Conservation (phyloP, 2,797 vertebrate species). For the Meriones psammophilus region DNA sequence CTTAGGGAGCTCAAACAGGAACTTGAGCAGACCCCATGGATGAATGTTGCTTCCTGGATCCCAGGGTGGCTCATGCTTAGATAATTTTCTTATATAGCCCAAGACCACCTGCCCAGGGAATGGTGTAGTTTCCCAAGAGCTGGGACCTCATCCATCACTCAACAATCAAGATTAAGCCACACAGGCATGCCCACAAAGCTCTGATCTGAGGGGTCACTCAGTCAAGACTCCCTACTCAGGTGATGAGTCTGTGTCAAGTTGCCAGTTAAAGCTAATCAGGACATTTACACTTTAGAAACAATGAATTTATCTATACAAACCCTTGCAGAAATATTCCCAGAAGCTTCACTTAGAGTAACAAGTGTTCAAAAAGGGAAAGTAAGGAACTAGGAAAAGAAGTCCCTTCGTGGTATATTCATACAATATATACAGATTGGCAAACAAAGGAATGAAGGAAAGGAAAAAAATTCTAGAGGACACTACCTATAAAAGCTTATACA, state of each 20-base stretch:
- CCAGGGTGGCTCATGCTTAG: not conserved
- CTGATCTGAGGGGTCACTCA: not conserved
- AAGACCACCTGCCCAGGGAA: not conserved
- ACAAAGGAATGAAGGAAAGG: not conserved
- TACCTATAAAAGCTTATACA: not conserved
- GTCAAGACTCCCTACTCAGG: not conserved
- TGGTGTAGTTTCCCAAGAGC: not conserved
- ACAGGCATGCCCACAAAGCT: not conserved
- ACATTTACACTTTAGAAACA: not conserved
- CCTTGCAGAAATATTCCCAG: not conserved
- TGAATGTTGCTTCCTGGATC: not conserved
- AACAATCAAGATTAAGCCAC: not conserved
- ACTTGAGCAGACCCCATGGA: not conserved
- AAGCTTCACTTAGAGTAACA: not conserved
- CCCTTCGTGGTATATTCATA: not conserved
- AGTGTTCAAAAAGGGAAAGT: not conserved
- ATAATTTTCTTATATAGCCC: not conserved
- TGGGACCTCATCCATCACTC: not conserved
- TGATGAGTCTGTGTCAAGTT: not conserved
- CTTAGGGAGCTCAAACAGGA: not conserved
- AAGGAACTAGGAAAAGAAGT: not conserved
- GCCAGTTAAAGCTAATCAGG: not conserved
- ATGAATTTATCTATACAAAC: not conserved
- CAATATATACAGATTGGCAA: not conserved
- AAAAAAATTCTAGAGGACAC: not conserved